These are phyloP conservation scores for Dolichopus griseipennis DNA, from an alignment of 2,888 invertebrate species.

Conservation along the genomic window DNA sequence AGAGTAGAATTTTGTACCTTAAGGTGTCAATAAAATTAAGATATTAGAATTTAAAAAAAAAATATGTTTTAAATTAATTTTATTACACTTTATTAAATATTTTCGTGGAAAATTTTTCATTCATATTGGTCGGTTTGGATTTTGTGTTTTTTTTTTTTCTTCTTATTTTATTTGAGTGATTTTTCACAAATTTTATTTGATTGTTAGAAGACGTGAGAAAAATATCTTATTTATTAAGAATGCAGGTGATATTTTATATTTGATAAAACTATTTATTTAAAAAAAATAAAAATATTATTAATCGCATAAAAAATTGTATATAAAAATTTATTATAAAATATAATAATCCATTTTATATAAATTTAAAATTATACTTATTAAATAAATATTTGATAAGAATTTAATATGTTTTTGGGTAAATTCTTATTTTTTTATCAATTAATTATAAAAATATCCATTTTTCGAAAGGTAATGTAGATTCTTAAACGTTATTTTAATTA, in stretches of 20 bases:
- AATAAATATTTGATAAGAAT: too few species aligned
- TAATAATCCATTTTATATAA: too few species aligned
- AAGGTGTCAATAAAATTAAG: slow-evolving; percentile 6
- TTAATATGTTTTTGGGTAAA: too few species aligned
- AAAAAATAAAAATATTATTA: too few species aligned
- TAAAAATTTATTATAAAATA: too few species aligned
- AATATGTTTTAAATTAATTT: not conserved
- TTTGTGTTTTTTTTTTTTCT: too few species aligned
- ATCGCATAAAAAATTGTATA: too few species aligned
- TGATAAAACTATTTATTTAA: not conserved
- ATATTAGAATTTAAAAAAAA: not conserved
- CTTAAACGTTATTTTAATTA: too few species aligned
- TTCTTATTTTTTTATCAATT: too few species aligned
- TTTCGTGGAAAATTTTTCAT: slow-evolving; percentile 1
- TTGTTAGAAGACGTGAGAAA: not conserved
- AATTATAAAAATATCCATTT: too few species aligned
- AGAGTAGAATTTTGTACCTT: not conserved
- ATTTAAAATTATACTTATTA: too few species aligned
- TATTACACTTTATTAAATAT: not conserved
- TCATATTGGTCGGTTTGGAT: not conserved
- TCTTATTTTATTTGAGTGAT: not conserved
- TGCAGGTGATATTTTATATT: not conserved
- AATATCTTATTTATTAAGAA: not conserved
- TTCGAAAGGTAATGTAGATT: too few species aligned
- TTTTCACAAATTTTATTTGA: not conserved